Evolutionary conservation across 2,888 invertebrate species (phyloP).

Genomic region (Heliothis peltigera): DNA sequence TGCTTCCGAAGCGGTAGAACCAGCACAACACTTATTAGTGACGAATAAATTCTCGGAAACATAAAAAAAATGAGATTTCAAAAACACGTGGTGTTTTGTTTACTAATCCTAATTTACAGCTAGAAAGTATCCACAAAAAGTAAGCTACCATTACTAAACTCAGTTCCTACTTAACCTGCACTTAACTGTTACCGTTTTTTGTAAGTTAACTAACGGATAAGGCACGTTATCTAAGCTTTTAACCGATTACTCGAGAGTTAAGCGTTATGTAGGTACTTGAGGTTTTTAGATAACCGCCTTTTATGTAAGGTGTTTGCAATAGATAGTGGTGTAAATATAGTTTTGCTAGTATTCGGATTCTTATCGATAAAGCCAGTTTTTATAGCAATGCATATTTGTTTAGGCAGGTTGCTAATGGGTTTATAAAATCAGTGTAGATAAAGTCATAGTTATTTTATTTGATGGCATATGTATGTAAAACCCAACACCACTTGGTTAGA

Average conservation of each 20-base stretch:
- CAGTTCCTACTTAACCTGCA: slow-evolving; percentile 21
- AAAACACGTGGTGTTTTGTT: neutral
- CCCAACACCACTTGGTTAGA: too few species aligned
- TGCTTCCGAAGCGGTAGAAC: too few species aligned
- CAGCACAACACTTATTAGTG: too few species aligned
- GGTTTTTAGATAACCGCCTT: slow-evolving; percentile 58
- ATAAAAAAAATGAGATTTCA: too few species aligned
- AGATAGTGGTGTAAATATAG: slow-evolving; percentile 33
- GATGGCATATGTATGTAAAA: too few species aligned
- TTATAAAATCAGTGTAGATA: slow-evolving; percentile 1
- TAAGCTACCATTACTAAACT: slow-evolving; percentile 16
- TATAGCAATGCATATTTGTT: slow-evolving; percentile 24
- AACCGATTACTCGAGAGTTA: slow-evolving; percentile 56
- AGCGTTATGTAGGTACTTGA: slow-evolving; percentile 46
- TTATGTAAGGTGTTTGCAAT: slow-evolving; percentile 37
- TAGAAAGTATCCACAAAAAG: slow-evolving; percentile 17
- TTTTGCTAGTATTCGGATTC: slow-evolving; percentile 27
- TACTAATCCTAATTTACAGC: neutral
- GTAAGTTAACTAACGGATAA: slow-evolving; percentile 50
- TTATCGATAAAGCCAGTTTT: slow-evolving; percentile 32
- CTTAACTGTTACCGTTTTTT: slow-evolving; percentile 50
- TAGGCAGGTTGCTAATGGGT: neutral
- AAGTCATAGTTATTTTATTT: neutral
- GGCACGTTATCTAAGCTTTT: slow-evolving; percentile 59
- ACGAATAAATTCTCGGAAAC: too few species aligned